phyloP scores from a whole-genome alignment of 2,797 vertebrate species.

The Sardinella longiceps region DNA sequence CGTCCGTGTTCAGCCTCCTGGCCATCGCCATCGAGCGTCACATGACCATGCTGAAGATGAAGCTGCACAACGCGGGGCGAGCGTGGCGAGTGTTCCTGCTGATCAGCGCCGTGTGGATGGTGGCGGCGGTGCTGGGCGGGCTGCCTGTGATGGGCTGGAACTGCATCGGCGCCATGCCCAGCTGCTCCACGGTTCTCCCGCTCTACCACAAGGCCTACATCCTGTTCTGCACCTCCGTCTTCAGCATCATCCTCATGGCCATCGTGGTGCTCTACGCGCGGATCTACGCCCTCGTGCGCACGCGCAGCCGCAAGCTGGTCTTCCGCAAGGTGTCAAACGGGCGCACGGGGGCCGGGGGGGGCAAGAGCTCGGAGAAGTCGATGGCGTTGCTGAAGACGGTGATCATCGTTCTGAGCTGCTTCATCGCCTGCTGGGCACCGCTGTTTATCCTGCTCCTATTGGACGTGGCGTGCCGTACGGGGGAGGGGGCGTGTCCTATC shows the following conservation, averaged over 20 bases:
- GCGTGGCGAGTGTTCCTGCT: constrained; percentile 92
- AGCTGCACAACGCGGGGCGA: constrained; percentile 90
- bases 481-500: constrained; percentile 77
- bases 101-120: constrained; percentile 94
- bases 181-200: constrained; percentile 92
- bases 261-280: constrained; percentile 93
- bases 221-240: constrained; percentile 95
- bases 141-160: constrained; percentile 97
- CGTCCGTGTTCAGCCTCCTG: constrained; percentile 94
- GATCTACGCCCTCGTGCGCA: constrained; percentile 91
- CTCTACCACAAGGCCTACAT: constrained; percentile 99
- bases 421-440: constrained; percentile 96
- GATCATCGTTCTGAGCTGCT: constrained; percentile 94
- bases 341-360: constrained; percentile 72
- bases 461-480: constrained; percentile 90
- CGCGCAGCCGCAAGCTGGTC: constrained; percentile 89
- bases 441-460: constrained; percentile 93
- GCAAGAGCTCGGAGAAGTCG: constrained; percentile 92
- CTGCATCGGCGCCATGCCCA: constrained; percentile 80
- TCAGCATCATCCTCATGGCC: constrained; percentile 89
- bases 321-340: constrained; percentile 89
- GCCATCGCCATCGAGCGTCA: constrained; percentile 97
- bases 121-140: constrained; percentile 86
- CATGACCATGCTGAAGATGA: constrained; percentile 98
- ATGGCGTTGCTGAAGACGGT: constrained; percentile 95